These are phyloP conservation scores for Imbricaverruca yamaguchii DNA, from an alignment of 2,888 invertebrate genomes.

Conservation along the genomic window DNA sequence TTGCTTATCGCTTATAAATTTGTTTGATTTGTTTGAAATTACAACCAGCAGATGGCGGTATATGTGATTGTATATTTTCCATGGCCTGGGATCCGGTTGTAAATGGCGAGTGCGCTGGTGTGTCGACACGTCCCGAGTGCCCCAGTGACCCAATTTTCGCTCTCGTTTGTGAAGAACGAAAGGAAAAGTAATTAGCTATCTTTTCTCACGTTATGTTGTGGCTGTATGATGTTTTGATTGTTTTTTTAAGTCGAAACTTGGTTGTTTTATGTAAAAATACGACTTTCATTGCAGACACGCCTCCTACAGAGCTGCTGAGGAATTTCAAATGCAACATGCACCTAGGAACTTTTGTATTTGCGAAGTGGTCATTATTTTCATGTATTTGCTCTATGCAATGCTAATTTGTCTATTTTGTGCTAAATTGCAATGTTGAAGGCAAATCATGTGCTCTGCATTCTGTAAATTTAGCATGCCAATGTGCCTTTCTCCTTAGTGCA, in stretches of 20 bases:
- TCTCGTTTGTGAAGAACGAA: slow-evolving; percentile 6
- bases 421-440: too few relatives aligned
- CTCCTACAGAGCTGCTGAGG: neutral
- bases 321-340: too few relatives aligned
- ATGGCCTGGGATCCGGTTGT: neutral
- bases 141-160: slow-evolving; percentile 21
- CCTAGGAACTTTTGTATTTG: too few relatives aligned
- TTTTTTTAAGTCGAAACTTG: too few relatives aligned
- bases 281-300: neutral
- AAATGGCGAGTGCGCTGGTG: slow-evolving; percentile 8
- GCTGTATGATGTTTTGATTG: neutral
- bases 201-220: neutral
- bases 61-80: neutral
- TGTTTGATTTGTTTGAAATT: too few relatives aligned
- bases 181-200: neutral
- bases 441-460: too few relatives aligned
- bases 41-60: neutral
- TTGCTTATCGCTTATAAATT: too few relatives aligned
- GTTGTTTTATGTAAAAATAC: neutral
- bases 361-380: too few relatives aligned
- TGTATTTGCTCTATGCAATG: too few relatives aligned
- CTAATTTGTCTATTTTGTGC: too few relatives aligned
- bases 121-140: neutral
- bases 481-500: too few relatives aligned
- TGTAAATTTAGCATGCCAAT: too few relatives aligned